A percentile compares a stretch with the other conserved stretches of the same genome.
phyloP scores from a whole-genome alignment of 2,888 invertebrate species.

The Pardosa pseudoannulata region DNA sequence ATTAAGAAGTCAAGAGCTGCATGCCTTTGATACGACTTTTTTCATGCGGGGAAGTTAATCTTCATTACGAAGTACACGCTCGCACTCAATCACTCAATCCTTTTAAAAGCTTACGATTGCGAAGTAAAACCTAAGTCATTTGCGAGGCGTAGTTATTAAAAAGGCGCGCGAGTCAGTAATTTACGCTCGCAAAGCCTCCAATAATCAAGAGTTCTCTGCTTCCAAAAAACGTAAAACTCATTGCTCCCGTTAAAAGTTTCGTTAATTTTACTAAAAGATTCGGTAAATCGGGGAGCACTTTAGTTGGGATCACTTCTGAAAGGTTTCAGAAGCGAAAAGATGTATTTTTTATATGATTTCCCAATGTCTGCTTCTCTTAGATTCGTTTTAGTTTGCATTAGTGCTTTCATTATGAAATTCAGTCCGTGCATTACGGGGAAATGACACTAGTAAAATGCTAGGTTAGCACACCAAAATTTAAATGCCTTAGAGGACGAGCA shows the following conservation, averaged over 20 bases:
- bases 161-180: conserved; percentile 56
- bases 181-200: conserved; percentile 37
- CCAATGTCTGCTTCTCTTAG: conserved; percentile 13
- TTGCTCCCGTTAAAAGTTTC: conserved; percentile 65
- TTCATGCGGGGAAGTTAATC: conserved; percentile 51
- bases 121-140: conserved; percentile 54
- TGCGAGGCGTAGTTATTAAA: conserved; percentile 57
- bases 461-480: background rate
- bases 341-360: conserved; percentile 29
- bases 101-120: conserved; percentile 67
- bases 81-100: conserved; percentile 56
- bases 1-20: conserved; percentile 51
- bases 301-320: conserved; percentile 51
- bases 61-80: conserved; percentile 49
- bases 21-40: conserved; percentile 53
- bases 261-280: conserved; percentile 68
- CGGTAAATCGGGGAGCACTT: conserved; percentile 64
- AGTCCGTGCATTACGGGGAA: conserved; percentile 46
- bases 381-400: conserved; percentile 56
- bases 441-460: background rate
- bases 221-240: conserved; percentile 19
- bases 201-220: conserved; percentile 43
- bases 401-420: conserved; percentile 49
- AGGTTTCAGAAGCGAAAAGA: conserved; percentile 32
- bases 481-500: background rate